phyloP scores from a whole-genome alignment of 1,140 invertebrate species.

The honey bee (Apis mellifera) region DNA sequence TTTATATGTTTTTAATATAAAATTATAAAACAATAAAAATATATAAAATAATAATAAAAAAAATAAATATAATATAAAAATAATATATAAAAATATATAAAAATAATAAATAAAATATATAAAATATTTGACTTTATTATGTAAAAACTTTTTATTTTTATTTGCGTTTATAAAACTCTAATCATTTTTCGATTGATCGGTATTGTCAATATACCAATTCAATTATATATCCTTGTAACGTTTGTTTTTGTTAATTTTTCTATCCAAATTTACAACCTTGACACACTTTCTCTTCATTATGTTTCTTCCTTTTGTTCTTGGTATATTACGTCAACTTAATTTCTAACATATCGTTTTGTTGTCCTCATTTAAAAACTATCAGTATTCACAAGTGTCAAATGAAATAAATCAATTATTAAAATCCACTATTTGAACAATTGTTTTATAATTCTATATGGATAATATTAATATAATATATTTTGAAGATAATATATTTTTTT shows the following conservation, averaged over 20 bases:
- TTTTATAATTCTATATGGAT: background rate
- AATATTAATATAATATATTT: background rate
- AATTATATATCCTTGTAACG: constrained; percentile 15
- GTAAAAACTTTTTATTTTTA: background rate
- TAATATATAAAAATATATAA: too few relatives aligned
- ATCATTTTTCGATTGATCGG: background rate
- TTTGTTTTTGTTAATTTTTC: constrained; percentile 57
- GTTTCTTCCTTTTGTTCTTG: background rate
- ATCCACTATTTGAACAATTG: background rate
- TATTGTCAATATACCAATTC: constrained; percentile 5
- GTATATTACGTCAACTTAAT: background rate
- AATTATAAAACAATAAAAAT: too few relatives aligned
- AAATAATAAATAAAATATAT: too few relatives aligned
- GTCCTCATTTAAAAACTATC: background rate
- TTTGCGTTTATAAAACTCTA: background rate
- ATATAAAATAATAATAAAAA: too few relatives aligned
- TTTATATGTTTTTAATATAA: too few relatives aligned
- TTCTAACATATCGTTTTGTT: background rate
- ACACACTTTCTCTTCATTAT: constrained; percentile 67
- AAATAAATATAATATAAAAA: too few relatives aligned
- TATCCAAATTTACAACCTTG: constrained; percentile 67
- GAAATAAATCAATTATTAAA: background rate
- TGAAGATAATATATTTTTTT: background rate
- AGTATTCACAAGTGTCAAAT: background rate
- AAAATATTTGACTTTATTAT: too few relatives aligned